Conservation (phyloP, 2,113 vertebrate species). For the Takifugu flavidus region DNA sequence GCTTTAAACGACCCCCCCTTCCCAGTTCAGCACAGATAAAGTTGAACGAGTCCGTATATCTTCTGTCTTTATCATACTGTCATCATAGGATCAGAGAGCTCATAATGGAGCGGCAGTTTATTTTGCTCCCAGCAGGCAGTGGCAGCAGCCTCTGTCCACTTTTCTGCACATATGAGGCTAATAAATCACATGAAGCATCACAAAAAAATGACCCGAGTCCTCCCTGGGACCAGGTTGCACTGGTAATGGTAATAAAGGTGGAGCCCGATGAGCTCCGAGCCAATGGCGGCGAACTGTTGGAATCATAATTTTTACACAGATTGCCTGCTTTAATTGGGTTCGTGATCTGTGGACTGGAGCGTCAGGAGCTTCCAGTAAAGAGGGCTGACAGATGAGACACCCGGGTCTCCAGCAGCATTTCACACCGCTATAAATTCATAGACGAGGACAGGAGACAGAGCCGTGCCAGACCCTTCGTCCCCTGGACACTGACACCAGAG, state of each 20-base stretch:
- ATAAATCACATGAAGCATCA: constrained; percentile 73
- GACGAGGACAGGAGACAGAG: not conserved
- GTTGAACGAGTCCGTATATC: constrained; percentile 30
- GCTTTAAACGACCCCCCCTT: too few relatives aligned
- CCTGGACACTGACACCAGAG: too few relatives aligned
- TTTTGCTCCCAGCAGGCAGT: constrained; percentile 49
- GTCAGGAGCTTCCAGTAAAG: constrained; percentile 66
- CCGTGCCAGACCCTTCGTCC: too few relatives aligned
- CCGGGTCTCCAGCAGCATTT: constrained; percentile 52
- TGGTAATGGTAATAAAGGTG: constrained; percentile 52
- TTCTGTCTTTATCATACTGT: constrained; percentile 45
- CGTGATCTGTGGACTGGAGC: constrained; percentile 68
- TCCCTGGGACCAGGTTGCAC: constrained; percentile 34
- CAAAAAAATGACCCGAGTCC: constrained; percentile 56
- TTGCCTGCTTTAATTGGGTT: constrained; percentile 75
- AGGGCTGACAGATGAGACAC: constrained; percentile 64
- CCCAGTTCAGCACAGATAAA: constrained; percentile 6
- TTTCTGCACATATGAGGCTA: constrained; percentile 38
- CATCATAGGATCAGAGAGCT: constrained; percentile 40
- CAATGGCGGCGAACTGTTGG: constrained; percentile 37
- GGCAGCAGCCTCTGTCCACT: constrained; percentile 37
- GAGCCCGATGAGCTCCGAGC: constrained; percentile 49
- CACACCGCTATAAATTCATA: constrained; percentile 41
- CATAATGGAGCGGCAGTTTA: constrained; percentile 53
- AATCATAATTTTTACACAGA: constrained; percentile 72